These are phyloP conservation scores for Glomeris maerens DNA, from an alignment of 1,140 invertebrate species.

Conservation along the genomic window DNA sequence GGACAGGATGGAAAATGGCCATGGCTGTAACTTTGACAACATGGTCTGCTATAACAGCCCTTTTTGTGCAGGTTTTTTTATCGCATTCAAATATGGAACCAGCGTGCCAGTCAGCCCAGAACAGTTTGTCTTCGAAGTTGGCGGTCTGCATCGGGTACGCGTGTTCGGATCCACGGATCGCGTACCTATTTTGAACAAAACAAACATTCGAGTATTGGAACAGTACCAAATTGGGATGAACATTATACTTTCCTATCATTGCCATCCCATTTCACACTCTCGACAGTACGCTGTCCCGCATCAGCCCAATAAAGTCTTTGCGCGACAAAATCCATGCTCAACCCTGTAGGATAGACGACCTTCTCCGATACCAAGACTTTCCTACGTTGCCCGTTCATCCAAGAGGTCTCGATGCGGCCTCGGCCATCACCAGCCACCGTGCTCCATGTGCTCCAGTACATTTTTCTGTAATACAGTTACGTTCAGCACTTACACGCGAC, in stretches of 20 bases:
- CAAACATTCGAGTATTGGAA: background rate
- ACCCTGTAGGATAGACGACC: constrained; percentile 59
- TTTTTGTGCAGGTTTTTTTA: background rate
- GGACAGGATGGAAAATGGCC: background rate
- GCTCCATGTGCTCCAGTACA: constrained; percentile 36
- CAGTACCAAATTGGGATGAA: background rate
- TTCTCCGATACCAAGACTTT: background rate
- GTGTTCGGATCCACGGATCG: constrained; percentile 38
- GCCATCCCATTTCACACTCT: constrained; percentile 67
- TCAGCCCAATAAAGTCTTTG: constrained; percentile 76
- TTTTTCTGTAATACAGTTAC: background rate
- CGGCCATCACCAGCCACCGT: constrained; percentile 38
- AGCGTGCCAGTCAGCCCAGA: constrained; percentile 80
- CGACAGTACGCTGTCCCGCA: constrained; percentile 74
- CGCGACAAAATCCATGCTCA: constrained; percentile 66
- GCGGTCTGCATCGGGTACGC: constrained; percentile 82
- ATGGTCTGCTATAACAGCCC: background rate
- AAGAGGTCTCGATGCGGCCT: constrained; percentile 43
- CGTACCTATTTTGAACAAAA: constrained; percentile 24
- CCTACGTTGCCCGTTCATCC: background rate
- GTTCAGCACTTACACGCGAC: too few relatives aligned
- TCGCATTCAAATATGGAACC: constrained; percentile 30
- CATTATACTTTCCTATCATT: constrained; percentile 39
- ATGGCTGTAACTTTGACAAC: background rate
- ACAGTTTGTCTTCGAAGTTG: constrained; percentile 75